Evolutionary conservation across 2,888 invertebrate species (phyloP).

Genomic region (Ecdyonurus torrentis): DNA sequence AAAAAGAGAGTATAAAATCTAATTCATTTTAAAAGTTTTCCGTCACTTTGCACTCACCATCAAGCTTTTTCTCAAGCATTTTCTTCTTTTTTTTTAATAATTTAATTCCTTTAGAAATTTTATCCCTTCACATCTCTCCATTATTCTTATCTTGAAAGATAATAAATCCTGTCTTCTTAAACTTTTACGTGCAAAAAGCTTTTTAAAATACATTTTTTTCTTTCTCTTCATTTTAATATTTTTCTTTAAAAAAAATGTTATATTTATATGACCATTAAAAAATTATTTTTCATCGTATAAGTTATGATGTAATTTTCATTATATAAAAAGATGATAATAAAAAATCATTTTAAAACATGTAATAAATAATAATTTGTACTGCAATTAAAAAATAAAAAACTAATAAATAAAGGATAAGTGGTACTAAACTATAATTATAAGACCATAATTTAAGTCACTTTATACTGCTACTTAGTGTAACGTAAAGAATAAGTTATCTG

Average conservation of each 20-base stretch:
- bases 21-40: constrained; percentile 2
- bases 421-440: background rate
- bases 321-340: no score
- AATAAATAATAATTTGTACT: background rate
- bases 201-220: no score
- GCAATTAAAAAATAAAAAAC: background rate
- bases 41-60: constrained; percentile 1
- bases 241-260: background rate
- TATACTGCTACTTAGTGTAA: background rate
- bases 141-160: background rate
- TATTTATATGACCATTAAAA: no score
- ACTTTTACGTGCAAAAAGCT: background rate
- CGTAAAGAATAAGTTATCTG: no score
- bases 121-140: background rate
- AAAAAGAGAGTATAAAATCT: background rate
- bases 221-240: background rate
- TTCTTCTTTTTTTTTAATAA: background rate
- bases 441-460: background rate
- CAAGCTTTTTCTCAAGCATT: background rate
- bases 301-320: background rate
- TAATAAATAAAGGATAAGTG: background rate
- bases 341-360: background rate
- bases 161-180: background rate
- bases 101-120: constrained; percentile 1
- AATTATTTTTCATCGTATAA: background rate